Percentiles rank a stretch among this genome's conserved stretches.
phyloP scores from a whole-genome alignment of 2,113 vertebrate genomes.

The Seriola quinqueradiata region DNA sequence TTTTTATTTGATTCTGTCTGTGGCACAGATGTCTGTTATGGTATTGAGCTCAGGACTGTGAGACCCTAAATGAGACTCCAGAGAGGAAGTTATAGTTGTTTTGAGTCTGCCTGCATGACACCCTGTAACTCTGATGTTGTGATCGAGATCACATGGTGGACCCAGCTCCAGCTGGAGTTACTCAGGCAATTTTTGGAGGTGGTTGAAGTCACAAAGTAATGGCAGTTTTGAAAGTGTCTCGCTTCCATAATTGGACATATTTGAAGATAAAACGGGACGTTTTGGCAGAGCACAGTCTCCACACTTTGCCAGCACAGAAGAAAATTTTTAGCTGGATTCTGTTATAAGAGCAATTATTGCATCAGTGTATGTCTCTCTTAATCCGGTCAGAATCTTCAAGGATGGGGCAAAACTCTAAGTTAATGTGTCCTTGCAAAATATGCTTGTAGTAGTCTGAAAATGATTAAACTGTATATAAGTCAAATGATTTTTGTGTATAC shows the following conservation, averaged over 20 bases:
- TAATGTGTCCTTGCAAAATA: not conserved
- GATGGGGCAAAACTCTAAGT: not conserved
- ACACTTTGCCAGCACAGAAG: not conserved
- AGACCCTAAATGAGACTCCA: not conserved
- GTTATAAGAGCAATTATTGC: not conserved
- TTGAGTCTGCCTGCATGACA: constrained; percentile 12
- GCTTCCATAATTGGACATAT: constrained; percentile 33
- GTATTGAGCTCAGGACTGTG: constrained; percentile 36
- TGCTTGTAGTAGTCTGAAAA: not conserved
- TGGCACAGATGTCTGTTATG: constrained; percentile 57
- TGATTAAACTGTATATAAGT: not conserved
- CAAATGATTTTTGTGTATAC: no score
- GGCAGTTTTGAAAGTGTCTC: constrained; percentile 16
- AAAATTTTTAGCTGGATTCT: constrained; percentile 6
- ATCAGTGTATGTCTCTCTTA: constrained; percentile 6
- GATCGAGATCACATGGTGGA: constrained; percentile 42
- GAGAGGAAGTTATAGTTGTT: constrained; percentile 10
- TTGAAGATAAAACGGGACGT: constrained; percentile 31
- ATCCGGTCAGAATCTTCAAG: constrained; percentile 9
- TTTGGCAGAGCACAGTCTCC: constrained; percentile 31
- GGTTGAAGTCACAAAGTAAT: constrained; percentile 34
- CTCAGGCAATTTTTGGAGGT: constrained; percentile 8
- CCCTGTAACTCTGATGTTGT: constrained; percentile 24
- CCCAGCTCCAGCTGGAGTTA: constrained; percentile 26
- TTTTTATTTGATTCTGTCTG: constrained; percentile 56